phyloP scores from a whole-genome alignment of 2,797 vertebrate species.

The Hippocampus kuda region DNA sequence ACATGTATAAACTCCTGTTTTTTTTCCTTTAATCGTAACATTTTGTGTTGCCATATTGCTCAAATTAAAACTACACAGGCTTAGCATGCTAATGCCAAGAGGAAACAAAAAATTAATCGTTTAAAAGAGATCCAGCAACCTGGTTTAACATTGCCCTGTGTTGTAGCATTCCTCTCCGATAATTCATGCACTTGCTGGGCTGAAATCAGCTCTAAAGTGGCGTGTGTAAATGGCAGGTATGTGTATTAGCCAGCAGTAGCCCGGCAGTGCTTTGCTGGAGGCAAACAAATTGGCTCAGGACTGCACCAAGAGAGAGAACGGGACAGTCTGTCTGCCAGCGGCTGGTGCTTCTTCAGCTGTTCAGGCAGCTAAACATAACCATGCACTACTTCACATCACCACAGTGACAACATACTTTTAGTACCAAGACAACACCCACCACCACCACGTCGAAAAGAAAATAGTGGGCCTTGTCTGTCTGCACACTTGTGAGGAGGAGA shows the following conservation, averaged over 20 bases:
- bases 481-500: slow-evolving; percentile 21
- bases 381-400: slow-evolving; percentile 12
- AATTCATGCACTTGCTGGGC: not conserved
- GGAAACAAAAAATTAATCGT: not conserved
- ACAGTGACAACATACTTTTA: slow-evolving; percentile 1
- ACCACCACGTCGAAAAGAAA: slow-evolving; percentile 11
- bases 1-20: too few relatives aligned
- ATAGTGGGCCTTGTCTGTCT: slow-evolving; percentile 9
- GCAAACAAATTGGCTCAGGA: slow-evolving; percentile 23
- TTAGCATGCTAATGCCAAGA: not conserved
- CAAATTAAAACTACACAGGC: not conserved
- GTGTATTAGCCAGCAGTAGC: slow-evolving; percentile 19
- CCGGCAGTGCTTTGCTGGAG: slow-evolving; percentile 10
- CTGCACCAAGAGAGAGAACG: slow-evolving; percentile 22
- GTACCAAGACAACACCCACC: slow-evolving; percentile 8
- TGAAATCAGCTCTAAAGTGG: not conserved
- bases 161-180: not conserved
- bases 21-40: too few relatives aligned
- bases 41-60: not conserved
- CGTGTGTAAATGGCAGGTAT: slow-evolving; percentile 16
- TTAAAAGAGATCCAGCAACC: not conserved
- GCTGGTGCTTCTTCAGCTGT: slow-evolving; percentile 50
- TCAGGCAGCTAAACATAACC: slow-evolving; percentile 55
- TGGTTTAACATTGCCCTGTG: not conserved
- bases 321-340: slow-evolving; percentile 17